phyloP scores from a whole-genome alignment of 2,888 invertebrate species.

The Ptychoptera contaminata region DNA sequence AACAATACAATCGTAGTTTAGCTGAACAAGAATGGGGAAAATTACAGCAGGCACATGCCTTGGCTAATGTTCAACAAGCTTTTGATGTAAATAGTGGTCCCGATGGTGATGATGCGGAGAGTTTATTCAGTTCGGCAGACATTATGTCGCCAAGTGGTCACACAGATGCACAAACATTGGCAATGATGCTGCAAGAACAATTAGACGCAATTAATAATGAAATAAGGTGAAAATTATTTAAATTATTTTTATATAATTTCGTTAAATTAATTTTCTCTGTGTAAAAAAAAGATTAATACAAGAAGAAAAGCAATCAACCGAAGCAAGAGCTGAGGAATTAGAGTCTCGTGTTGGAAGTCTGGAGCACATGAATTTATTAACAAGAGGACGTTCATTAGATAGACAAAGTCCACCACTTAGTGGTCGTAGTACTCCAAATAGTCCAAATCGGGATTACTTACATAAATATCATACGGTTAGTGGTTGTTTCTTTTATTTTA shows the following conservation, averaged over 20 bases:
- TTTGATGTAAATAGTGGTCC: constrained; percentile 82
- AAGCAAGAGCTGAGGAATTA: constrained; percentile 91
- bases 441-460: constrained; percentile 66
- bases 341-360: constrained; percentile 90
- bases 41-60: constrained; percentile 76
- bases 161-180: constrained; percentile 93
- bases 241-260: constrained; percentile 3
- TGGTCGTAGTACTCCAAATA: constrained; percentile 77
- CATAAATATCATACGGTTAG: constrained; percentile 96
- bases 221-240: constrained; percentile 38
- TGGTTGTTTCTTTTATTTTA: too few species aligned
- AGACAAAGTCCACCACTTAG: constrained; percentile 71
- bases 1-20: constrained; percentile 37
- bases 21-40: constrained; percentile 84
- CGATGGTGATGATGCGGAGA: constrained; percentile 66
- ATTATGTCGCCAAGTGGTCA: constrained; percentile 55
- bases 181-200: constrained; percentile 98
- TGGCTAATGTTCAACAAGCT: constrained; percentile 83
- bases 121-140: constrained; percentile 55
- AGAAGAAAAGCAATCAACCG: constrained; percentile 94
- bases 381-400: constrained; percentile 53
- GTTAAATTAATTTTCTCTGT: neutral
- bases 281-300: constrained; percentile 41
- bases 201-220: constrained; percentile 99
- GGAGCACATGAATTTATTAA: constrained; percentile 80